Evolutionary conservation across 2,797 vertebrate species (phyloP).

Genomic region (Hemitrygon akajei): DNA sequence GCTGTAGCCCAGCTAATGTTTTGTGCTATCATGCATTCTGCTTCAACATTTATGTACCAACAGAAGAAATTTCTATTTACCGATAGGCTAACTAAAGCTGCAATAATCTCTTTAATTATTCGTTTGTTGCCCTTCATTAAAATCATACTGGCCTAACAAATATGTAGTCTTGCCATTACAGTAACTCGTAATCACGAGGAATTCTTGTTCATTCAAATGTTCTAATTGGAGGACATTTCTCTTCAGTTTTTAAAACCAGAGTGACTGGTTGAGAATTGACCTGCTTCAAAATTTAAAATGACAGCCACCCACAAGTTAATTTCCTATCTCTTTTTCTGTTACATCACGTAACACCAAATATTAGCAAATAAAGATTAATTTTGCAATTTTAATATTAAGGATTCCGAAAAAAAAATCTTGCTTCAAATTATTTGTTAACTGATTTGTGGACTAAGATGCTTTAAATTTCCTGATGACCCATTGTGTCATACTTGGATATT

Average conservation of each 20-base stretch:
- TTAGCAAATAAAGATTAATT: not conserved
- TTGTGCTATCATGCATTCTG: not conserved
- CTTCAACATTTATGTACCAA: not conserved
- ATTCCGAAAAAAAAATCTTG: not conserved
- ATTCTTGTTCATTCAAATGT: not conserved
- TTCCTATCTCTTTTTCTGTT: not conserved
- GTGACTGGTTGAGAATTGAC: not conserved
- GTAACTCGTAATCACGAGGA: not conserved
- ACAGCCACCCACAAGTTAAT: not conserved
- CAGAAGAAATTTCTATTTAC: not conserved
- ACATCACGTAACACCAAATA: not conserved
- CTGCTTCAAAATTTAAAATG: not conserved
- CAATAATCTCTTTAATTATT: not conserved
- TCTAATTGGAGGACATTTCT: not conserved
- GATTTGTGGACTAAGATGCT: not conserved
- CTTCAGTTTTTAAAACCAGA: too few relatives aligned
- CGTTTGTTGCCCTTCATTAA: not conserved
- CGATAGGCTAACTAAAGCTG: not conserved
- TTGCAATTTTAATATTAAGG: not conserved
- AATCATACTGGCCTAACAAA: not conserved
- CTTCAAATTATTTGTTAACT: not conserved
- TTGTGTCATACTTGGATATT: too few relatives aligned
- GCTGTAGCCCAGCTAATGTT: too few relatives aligned
- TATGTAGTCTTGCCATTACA: not conserved
- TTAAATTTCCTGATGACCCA: not conserved